phyloP scores from a whole-genome alignment of 1,140 invertebrate species.

The Drosophila nasuta region DNA sequence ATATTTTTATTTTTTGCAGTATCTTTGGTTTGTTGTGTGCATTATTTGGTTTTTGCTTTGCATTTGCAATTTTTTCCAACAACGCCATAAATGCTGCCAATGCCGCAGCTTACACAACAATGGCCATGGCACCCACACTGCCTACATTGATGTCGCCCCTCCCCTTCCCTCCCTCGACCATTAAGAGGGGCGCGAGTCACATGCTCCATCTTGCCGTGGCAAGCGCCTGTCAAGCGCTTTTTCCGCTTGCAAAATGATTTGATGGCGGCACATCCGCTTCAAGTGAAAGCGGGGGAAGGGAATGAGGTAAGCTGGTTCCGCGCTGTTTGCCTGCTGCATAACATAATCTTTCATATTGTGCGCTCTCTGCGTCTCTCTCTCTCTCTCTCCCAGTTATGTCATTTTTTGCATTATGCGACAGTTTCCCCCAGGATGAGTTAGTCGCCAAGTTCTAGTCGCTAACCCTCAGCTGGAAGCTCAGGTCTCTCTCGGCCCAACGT shows the following conservation, averaged over 20 bases:
- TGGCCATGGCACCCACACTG: slow-evolving; percentile 9
- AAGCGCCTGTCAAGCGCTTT: slow-evolving; percentile 58
- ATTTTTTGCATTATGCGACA: slow-evolving; percentile 70
- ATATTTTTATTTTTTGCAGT: slow-evolving; percentile 21
- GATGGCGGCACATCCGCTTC: slow-evolving; percentile 74
- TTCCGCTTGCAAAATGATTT: slow-evolving; percentile 83
- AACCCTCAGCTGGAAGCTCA: not conserved
- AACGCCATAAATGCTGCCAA: slow-evolving; percentile 66
- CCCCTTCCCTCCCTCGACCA: not conserved
- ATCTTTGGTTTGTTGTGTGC: slow-evolving; percentile 56
- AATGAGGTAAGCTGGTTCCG: slow-evolving; percentile 53
- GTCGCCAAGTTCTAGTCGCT: slow-evolving; percentile 20
- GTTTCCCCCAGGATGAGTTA: slow-evolving; percentile 38
- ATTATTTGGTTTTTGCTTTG: slow-evolving; percentile 50
- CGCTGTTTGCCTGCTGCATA: slow-evolving; percentile 68
- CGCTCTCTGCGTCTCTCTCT: slow-evolving; percentile 8
- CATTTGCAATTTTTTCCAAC: slow-evolving; percentile 63
- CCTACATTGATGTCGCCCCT: not conserved
- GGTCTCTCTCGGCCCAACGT: slow-evolving; percentile 44
- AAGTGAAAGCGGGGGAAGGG: slow-evolving; percentile 34
- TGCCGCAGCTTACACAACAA: slow-evolving; percentile 40
- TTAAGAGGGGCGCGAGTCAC: slow-evolving; percentile 5
- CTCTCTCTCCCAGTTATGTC: slow-evolving; percentile 33
- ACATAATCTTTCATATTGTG: slow-evolving; percentile 77
- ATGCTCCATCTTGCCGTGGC: slow-evolving; percentile 34